Base-by-base conservation (phyloP, 92 coral and sea anemone genomes). In the Paramuricea clavata region DNA sequence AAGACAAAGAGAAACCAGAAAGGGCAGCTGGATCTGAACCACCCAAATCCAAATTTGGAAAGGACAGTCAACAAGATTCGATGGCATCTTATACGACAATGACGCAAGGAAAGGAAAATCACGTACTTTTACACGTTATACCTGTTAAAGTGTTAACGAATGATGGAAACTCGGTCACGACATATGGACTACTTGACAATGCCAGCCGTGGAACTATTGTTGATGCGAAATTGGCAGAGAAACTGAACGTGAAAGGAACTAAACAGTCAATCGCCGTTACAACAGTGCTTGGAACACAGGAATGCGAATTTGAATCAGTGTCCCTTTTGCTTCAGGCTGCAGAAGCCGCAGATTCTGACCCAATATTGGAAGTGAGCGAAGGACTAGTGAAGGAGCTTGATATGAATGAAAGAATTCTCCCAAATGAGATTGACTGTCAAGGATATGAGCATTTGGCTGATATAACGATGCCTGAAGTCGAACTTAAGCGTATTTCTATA, bases 111-210 rank as follows among this genome's bases (percentile, higher is more conserved):
- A 15, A 30, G 64, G 1, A 15, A n/a, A n/a, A n/a, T n/a, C n/a
- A n/a, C n/a, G n/a, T n/a, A n/a, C n/a, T n/a, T n/a, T n/a, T n/a
- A n/a, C 89, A 89, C 28, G 89, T 89, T 7, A 86, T 89, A 16
- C 92, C 92, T 75, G 82, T 84, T 2, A 44, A 54, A 78, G 84
- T 6, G 23, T 78, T n/a, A 0, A 30, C 85, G 3, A 85, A 76
- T 3, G 42, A 50, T 17, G 92, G 89, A 22, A 64, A 67, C 23
- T 78, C 81, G 47, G 54, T 84, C 28, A 83, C 92, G 30, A 89
- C 92, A 0, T 84, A 89, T 34, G 92, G 86, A 22, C 79, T 83
- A 26, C 79, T 74, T 17, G 88, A 88, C 33, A 88, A 88, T n/a
- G n/a, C n/a, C n/a, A n/a, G n/a, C n/a, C n/a, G n/a, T n/a, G n/a